Conservation (phyloP, 37 sponge, comb jelly and placozoan species). For the Ephydatia muelleri region DNA sequence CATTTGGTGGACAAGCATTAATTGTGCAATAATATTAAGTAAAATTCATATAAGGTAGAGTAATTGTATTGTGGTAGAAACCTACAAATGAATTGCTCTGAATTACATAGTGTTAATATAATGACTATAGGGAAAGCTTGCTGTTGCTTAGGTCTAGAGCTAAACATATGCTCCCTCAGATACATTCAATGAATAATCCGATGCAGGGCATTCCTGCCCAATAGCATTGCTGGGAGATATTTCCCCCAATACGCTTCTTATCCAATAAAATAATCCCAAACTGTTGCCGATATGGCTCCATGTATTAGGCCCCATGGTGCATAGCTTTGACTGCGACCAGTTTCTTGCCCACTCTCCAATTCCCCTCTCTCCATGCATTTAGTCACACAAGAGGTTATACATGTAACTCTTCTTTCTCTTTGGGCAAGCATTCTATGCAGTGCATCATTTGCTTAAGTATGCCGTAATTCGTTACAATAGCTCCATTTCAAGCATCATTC, state of each 20-base stretch:
- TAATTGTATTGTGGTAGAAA: background rate
- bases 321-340: background rate
- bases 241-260: background rate
- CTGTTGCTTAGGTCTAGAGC: background rate
- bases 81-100: background rate
- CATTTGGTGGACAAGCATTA: background rate
- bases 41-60: background rate
- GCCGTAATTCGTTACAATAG: background rate
- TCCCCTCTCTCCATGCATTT: background rate
- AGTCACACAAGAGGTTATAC: background rate
- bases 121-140: background rate
- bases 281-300: conserved; percentile 1
- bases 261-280: conserved; percentile 1
- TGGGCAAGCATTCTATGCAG: background rate
- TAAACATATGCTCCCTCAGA: conserved; percentile 1
- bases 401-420: conserved; percentile 1
- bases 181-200: background rate
- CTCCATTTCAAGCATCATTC: background rate
- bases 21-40: background rate
- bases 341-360: background rate
- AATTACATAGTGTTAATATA: background rate
- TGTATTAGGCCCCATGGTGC: background rate
- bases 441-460: background rate
- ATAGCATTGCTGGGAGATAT: conserved; percentile 1
- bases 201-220: conserved; percentile 1